Percentiles rank a stretch among this genome's conserved stretches.
Evolutionary conservation across 1,140 invertebrate species (phyloP).

Genomic region (Brachionus paranguensis): DNA sequence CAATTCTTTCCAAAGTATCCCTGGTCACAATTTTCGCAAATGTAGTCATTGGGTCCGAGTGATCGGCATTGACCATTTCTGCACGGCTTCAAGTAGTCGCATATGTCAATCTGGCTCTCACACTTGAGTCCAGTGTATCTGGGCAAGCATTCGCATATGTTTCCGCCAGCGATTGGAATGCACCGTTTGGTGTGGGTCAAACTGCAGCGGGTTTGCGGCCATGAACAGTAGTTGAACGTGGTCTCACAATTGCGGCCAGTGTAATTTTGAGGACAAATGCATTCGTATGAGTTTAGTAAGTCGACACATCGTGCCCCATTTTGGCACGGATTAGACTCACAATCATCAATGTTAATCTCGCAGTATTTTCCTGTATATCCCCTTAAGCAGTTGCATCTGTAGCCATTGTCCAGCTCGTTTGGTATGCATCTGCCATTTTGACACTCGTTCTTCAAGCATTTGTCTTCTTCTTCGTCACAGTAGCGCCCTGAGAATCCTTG

Average conservation of each 20-base stretch:
- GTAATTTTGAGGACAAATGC: conserved; percentile 44
- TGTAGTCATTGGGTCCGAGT: background rate
- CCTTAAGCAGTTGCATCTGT: conserved; percentile 41
- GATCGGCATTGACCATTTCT: conserved; percentile 28
- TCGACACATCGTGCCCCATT: conserved; percentile 21
- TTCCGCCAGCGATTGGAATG: conserved; percentile 11
- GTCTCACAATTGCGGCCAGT: conserved; percentile 44
- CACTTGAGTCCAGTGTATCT: conserved; percentile 39
- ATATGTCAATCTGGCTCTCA: conserved; percentile 11
- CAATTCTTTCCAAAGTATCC: conserved; percentile 40
- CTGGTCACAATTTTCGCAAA: conserved; percentile 22
- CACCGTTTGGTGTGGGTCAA: background rate
- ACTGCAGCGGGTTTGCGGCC: background rate
- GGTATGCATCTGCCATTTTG: conserved; percentile 79
- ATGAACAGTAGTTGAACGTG: conserved; percentile 26
- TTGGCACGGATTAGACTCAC: conserved; percentile 26
- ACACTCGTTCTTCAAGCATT: conserved; percentile 69
- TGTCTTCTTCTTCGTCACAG: conserved; percentile 62
- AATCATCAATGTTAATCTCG: conserved; percentile 10
- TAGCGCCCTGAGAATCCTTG: conserved; percentile 84
- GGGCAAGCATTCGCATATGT: conserved; percentile 24
- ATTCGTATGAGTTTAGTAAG: conserved; percentile 41
- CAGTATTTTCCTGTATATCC: conserved; percentile 41
- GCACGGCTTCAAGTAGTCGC: conserved; percentile 15
- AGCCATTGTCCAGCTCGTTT: conserved; percentile 66